Conservation (phyloP, 2,888 invertebrate genomes). For the Dolichomitus sp. region DNA sequence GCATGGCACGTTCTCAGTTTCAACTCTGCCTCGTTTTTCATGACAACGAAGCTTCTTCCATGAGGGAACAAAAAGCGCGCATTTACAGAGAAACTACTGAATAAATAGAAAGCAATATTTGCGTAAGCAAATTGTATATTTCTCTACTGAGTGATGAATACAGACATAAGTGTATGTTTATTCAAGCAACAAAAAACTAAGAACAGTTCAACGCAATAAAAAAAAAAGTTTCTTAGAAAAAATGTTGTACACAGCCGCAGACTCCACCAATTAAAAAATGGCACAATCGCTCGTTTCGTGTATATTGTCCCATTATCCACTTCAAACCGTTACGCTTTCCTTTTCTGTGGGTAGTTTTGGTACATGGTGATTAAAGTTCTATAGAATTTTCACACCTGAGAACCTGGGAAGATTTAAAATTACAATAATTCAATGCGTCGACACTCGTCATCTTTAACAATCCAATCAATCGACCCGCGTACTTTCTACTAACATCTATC, state of each 20-base stretch:
- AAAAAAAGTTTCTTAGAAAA: not conserved
- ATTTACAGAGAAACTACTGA: too few species aligned
- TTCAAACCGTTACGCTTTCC: constrained; percentile 18
- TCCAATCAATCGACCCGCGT: not conserved
- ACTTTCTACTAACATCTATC: not conserved
- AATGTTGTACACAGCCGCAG: not conserved
- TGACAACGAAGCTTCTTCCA: too few species aligned
- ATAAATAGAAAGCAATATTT: too few species aligned
- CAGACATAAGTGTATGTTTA: not conserved
- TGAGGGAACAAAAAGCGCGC: too few species aligned
- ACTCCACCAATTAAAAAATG: not conserved
- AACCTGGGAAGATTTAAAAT: constrained; percentile 17
- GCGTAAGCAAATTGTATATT: too few species aligned
- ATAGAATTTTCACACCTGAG: constrained; percentile 4
- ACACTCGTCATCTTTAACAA: constrained; percentile 1
- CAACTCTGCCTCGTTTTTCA: too few species aligned
- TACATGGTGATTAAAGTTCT: not conserved
- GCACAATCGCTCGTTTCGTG: constrained; percentile 22
- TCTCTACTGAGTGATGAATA: too few species aligned
- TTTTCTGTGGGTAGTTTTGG: not conserved
- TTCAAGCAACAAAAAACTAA: not conserved
- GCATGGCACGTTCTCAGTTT: too few species aligned
- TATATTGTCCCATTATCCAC: constrained; percentile 28
- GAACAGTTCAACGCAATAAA: not conserved
- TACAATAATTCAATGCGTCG: not conserved